Conservation (phyloP, 2,113 vertebrate genomes). For the Nothocercus nigrocapillus region DNA sequence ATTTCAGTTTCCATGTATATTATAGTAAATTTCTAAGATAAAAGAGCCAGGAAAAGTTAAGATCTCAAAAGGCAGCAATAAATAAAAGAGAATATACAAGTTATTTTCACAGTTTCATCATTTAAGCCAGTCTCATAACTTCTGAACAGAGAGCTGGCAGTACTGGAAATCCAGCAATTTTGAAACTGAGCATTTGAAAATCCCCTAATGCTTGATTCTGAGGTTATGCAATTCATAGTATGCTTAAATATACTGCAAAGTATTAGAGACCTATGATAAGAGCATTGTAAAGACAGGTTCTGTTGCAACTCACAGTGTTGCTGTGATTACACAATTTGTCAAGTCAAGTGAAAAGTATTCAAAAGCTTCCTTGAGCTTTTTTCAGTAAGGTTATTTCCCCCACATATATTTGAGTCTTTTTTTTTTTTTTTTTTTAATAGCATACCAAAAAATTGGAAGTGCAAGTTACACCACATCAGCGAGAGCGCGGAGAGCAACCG, state of each 20-base stretch:
- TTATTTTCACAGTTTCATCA: background rate
- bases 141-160: background rate
- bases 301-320: background rate
- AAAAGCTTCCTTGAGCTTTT: background rate
- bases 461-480: background rate
- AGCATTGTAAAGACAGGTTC: background rate
- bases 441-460: background rate
- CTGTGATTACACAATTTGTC: background rate
- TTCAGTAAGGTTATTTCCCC: background rate
- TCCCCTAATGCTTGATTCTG: background rate
- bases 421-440: background rate
- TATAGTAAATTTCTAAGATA: background rate
- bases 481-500: too few relatives aligned
- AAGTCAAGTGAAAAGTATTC: background rate
- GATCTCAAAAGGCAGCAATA: background rate
- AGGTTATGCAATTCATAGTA: background rate
- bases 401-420: background rate
- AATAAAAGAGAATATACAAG: background rate
- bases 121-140: background rate
- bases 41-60: background rate
- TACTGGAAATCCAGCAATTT: background rate
- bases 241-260: background rate
- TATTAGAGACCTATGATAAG: background rate
- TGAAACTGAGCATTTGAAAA: background rate
- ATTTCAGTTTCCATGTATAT: background rate